Base-by-base conservation (phyloP, 2,888 invertebrate genomes). In the Caenorhabditis becei region DNA sequence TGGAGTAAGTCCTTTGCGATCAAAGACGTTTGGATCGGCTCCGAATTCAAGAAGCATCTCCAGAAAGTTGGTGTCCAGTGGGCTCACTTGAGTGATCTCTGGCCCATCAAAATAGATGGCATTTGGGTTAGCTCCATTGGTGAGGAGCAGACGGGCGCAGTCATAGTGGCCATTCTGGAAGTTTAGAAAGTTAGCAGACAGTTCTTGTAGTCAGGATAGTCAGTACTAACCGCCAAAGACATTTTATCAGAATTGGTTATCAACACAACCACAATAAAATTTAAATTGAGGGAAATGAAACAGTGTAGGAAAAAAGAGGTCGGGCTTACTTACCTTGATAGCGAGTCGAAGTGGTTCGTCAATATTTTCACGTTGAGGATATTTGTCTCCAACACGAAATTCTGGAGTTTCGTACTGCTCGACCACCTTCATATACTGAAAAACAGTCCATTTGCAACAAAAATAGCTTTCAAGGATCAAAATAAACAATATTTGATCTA, bases 301-400 rank as follows among this genome's bases (percentile, higher is more conserved):
- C 18, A 54, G 20, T n/a, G n/a, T 18, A 18, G 26, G 32, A 26
- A 54, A n/a, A 32, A 44, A 26, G 23, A 41, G 56, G 44, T 41
- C 26, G 51, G 51, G 18, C 35, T 35, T 35, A 32, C 62, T 61
- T 51, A 85, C 85, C 82, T 96, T 94, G 83, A 97, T 94, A 1
- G 96, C 96, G 83, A 97, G 92, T 56, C 96, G 93, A n/a, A 97
- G 92, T 0, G 97, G 96, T 90, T 96, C 96, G 90, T 96, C 96
- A 35, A 91, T 87, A 79, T 83, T 84, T 54, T 89, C 88, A 28
- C 89, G 82, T 63, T 88, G 89, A 16, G 91, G 91, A 89, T 87
- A 87, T 53, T 83, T 80, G 63, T 81, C 82, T 56, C 80, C 83
- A 35, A 81, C 79, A 20, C 82, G 69, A 37, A 80, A 72, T 62